Evolutionary conservation across 2,888 invertebrate genomes (phyloP), one percentile per base, ranked within the genome.

Genomic region (Sarcophaga carnaria): DNA sequence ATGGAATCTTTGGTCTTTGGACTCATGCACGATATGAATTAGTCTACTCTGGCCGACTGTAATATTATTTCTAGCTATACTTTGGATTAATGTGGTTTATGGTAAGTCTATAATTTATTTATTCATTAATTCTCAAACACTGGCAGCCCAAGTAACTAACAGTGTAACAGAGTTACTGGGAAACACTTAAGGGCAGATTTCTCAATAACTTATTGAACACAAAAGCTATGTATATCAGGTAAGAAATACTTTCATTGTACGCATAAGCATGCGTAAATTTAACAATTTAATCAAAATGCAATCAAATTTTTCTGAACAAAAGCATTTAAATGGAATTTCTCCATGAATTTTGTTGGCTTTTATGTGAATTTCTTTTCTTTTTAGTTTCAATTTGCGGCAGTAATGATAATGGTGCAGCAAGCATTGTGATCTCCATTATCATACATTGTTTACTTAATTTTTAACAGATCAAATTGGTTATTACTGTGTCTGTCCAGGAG

Each of bases 351-450:
- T 59, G 64, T 64, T 71, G 49, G 25, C 59, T 64, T 60, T 17
- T 37, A 72, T 78, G 67, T 66, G 77, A 49, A 71, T 77, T 72
- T 77, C 47, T 71, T 77, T 72, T 77, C 47, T 66, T 60, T 45
- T 66, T 25, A 47, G 25, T 8, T 37, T 60, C 63, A 66, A 77
- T 47, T 59, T 25, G 4, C 20, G 64, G 17, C 64, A 47, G 71
- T 62, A 71, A 62, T 37, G 37, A 0, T 37, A 37, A 37, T 37
- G 8, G 37, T 8, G 37, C 10, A 37, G 3, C 54, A 14, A 25
- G 62, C 22, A 67, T 66, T 80, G 70, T 80, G 80, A 76, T 76
- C 80, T 75, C 60, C 75, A 83, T 79, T 79, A 83, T 83, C 63
- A 64, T 75, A 70, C 45, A 69, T 60, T 75, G 64, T 80, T 79